Evolutionary conservation across 1,140 invertebrate species (phyloP).

Genomic region (Philaenus spumarius): DNA sequence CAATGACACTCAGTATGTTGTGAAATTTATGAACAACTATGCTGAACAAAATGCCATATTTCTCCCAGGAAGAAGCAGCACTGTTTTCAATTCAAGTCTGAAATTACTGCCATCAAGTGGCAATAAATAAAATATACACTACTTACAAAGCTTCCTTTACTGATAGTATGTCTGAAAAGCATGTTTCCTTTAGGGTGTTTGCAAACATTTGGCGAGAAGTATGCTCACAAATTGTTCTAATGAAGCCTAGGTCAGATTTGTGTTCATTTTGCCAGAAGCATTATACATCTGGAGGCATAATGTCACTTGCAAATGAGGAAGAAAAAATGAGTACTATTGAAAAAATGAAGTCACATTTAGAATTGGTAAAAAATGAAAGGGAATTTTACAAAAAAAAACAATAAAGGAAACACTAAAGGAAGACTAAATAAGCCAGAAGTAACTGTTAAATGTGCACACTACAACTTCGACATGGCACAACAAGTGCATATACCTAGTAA

Average conservation of each 20-base stretch:
- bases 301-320: slow-evolving; percentile 6
- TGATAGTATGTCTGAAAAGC: slow-evolving; percentile 1
- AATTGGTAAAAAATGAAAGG: too few relatives aligned
- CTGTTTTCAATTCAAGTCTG: neutral
- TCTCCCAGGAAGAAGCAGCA: slow-evolving; percentile 5
- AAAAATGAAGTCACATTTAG: slow-evolving; percentile 8
- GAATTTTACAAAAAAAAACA: too few relatives aligned
- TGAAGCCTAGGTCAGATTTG: slow-evolving; percentile 7
- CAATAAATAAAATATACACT: neutral
- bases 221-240: slow-evolving; percentile 1
- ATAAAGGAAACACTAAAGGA: too few relatives aligned
- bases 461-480: too few relatives aligned
- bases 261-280: slow-evolving; percentile 10
- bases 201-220: neutral
- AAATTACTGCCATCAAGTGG: slow-evolving; percentile 5
- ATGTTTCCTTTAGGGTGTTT: neutral
- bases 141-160: slow-evolving; percentile 5
- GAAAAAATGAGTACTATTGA: slow-evolving; percentile 3
- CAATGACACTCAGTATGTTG: slow-evolving; percentile 2
- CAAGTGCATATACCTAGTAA: too few relatives aligned
- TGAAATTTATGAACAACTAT: slow-evolving; percentile 4
- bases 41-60: slow-evolving; percentile 5
- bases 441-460: too few relatives aligned
- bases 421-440: too few relatives aligned
- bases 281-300: slow-evolving; percentile 10